Percentiles rank a stretch among this genome's conserved stretches.
phyloP scores from a whole-genome alignment of 1,140 invertebrate genomes.

The Diabrotica virgifera region DNA sequence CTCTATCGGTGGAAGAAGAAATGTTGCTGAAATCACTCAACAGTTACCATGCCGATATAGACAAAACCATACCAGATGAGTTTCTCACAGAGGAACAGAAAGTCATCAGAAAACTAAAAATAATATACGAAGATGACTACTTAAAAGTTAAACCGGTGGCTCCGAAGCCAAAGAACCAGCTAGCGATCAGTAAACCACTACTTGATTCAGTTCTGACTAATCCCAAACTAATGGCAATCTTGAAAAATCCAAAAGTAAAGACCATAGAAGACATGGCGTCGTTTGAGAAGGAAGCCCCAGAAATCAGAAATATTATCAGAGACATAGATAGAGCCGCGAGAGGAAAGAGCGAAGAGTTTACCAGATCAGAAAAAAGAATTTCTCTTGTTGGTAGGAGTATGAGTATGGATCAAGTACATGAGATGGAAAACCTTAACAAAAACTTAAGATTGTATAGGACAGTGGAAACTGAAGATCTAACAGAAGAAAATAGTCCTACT shows the following conservation, averaged over 20 bases:
- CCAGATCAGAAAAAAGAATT: background rate
- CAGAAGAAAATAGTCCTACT: background rate
- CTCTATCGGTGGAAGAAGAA: slow-evolving; percentile 38
- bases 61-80: slow-evolving; percentile 34
- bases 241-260: slow-evolving; percentile 30
- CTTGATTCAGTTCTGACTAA: slow-evolving; percentile 40
- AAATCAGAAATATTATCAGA: slow-evolving; percentile 6
- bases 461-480: slow-evolving; percentile 18
- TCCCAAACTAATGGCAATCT: slow-evolving; percentile 35
- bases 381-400: slow-evolving; percentile 15
- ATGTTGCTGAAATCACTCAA: slow-evolving; percentile 32
- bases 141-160: slow-evolving; percentile 34
- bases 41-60: slow-evolving; percentile 36
- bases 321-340: background rate
- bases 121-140: slow-evolving; percentile 35
- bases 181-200: slow-evolving; percentile 42
- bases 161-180: slow-evolving; percentile 34
- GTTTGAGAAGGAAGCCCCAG: slow-evolving; percentile 7
- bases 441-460: slow-evolving; percentile 15
- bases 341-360: slow-evolving; percentile 9
- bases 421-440: slow-evolving; percentile 18
- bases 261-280: slow-evolving; percentile 19
- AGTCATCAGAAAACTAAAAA: slow-evolving; percentile 39
- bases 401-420: slow-evolving; percentile 23
- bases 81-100: slow-evolving; percentile 37